Evolutionary conservation across 1,140 invertebrate species (phyloP), one percentile per base, ranked within the genome.

Genomic region (Hyposmocoma kahamanoa): DNA sequence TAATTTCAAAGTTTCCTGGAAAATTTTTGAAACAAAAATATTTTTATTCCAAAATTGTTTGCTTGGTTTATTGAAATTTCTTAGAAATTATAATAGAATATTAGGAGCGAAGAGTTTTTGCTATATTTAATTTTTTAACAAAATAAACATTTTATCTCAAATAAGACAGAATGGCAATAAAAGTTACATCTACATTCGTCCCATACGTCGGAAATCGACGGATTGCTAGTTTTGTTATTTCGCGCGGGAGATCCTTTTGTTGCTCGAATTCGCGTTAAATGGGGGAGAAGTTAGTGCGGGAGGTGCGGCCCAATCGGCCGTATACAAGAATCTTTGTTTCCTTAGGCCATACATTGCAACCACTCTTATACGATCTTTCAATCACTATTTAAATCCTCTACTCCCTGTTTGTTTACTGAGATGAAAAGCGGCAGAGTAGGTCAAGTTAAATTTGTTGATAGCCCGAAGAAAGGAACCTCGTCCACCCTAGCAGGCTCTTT

Each of bases 201-300:
- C 59, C 63, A 76, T 67, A 77, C 64, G 55, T 66, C 59, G 62
- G 34, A 68, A 64, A 36, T 47, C 44, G 44, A 42, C 47, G 59
- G 59, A 74, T 80, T 71, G 67, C 58, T 81, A 78, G 75, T 84
- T 79, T 81, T 76, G 73, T 84, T 82, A 84, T 83, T 84, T 85
- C 77, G 63, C 77, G 71, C 75, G 77, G 48, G 62, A 70, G 62
- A 65, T 72, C 66, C 68, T 78, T 75, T 83, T 81, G 79, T 81
- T 82, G 76, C 77, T 66, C 70, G 71, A 63, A 80, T 80, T 69
- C 78, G 62, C 69, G 79, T 82, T 82, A 82, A 83, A 85, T 83
- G 79, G 73, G 58, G 57, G 64, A 72, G 80, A 83, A 85, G 80
- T 82, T 82, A 85, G 67, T 81, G 65, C 65, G 47, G 71, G 72